Evolutionary conservation across 2,797 vertebrate genomes (phyloP).

Genomic region (Melopsittacus undulatus): DNA sequence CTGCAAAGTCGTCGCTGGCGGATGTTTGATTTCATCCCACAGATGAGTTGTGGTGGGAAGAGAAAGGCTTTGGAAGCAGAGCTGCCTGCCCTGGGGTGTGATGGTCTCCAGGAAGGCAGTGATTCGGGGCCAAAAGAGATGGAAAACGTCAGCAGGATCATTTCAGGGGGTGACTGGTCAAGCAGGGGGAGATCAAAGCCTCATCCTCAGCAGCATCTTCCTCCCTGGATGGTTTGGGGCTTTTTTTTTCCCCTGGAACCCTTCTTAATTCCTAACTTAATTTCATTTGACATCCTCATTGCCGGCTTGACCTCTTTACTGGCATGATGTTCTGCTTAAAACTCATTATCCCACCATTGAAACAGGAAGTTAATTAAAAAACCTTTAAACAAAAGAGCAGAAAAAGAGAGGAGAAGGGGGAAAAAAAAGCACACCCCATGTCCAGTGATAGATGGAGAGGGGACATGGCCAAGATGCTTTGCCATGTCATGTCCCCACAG

Average conservation of each 20-base stretch:
- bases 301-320: constrained; percentile 69
- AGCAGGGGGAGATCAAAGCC: not conserved
- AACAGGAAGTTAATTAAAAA: constrained; percentile 80
- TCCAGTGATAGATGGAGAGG: not conserved
- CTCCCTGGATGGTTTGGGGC: not conserved
- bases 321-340: constrained; percentile 69
- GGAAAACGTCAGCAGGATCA: not conserved
- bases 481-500: not conserved
- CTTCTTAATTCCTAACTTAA: constrained; percentile 65
- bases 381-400: not conserved
- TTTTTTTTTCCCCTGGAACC: not conserved
- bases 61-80: not conserved
- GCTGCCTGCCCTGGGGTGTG: not conserved
- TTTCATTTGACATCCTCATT: constrained; percentile 72
- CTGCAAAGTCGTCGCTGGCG: not conserved
- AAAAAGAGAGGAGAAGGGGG: not conserved
- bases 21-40: not conserved
- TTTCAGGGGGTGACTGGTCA: not conserved
- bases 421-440: not conserved
- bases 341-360: constrained; percentile 74
- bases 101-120: not conserved
- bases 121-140: not conserved
- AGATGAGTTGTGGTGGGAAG: accelerated
- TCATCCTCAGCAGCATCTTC: not conserved
- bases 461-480: not conserved